Evolutionary conservation across 2,888 invertebrate genomes (phyloP), one percentile per base, ranked within the genome.

Genomic region (Liopterus haemorrhoidalis): DNA sequence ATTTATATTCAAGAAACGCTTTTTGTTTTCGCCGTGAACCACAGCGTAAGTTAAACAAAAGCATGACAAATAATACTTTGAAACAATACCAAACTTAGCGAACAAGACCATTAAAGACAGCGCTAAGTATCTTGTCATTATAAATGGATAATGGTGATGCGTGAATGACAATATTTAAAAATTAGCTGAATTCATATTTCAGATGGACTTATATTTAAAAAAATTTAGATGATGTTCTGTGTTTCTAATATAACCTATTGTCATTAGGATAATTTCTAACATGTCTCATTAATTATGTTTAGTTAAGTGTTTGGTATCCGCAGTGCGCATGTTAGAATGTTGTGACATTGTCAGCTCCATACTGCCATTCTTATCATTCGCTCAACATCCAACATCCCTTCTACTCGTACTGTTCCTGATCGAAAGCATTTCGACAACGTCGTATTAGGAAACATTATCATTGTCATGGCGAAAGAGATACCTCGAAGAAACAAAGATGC

Each of bases 271-370:
- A 24, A 41, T 41, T 41, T 44, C 28, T 35, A 18, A 22, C 28
- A 35, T 36, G 30, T 42, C 35, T 31, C 19, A 19, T 4, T 11
- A 15, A 36, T n/a, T 28, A 4, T 14, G 16, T 32, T 22, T 16
- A 15, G 15, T 15, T 16, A 32, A 15, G 5, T 16, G 32, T 15
- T 15, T 15, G 8, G 15, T 15, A 20, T 36, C 14, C 36, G 22
- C 36, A 22, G 36, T 36, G 36, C 22, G 36, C 12, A 14, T 22
- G 36, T 12, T 8, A 12, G 33, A 37, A 45, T 39, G 45, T 57
- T 58, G 55, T 54, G 53, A 54, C 51, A 55, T 59, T 32, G 45
- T 58, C 60, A 62, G 61, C 61, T 62, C 61, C 57, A 60, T 59
- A 62, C 62, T 62, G 63, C 62, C 63, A 60, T 27, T 41, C 25